Conservation (phyloP, 1,140 invertebrate species). For the Camponotus floridanus region DNA sequence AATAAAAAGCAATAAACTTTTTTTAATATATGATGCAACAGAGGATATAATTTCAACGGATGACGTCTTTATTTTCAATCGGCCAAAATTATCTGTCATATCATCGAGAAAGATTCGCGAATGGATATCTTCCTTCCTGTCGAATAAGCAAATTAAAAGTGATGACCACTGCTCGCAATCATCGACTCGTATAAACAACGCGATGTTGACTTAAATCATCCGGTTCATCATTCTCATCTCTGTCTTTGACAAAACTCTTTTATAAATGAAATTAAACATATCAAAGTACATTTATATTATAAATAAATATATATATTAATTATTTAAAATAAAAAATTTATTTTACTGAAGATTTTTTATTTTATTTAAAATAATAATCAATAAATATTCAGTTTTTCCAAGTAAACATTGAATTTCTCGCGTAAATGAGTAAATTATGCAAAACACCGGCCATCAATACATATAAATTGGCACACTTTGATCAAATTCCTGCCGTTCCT, state of each 20-base stretch:
- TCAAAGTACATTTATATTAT: neutral
- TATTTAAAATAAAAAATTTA: neutral
- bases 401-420: neutral
- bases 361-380: too few relatives aligned
- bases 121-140: conserved; percentile 17
- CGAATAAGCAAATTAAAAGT: conserved; percentile 55
- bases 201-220: conserved; percentile 46
- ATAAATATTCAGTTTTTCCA: neutral
- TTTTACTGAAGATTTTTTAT: too few relatives aligned
- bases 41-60: neutral
- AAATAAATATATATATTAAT: neutral
- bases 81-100: neutral
- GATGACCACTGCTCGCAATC: conserved; percentile 44
- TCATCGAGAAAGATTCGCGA: conserved; percentile 6
- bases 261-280: neutral
- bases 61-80: neutral
- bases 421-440: neutral
- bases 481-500: conserved; percentile 26
- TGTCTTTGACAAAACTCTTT: neutral
- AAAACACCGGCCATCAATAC: neutral
- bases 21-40: neutral
- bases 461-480: conserved; percentile 4
- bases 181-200: conserved; percentile 54
- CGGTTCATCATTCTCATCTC: conserved; percentile 2
- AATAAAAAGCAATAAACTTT: too few relatives aligned